A percentile compares a stretch with the other conserved stretches of the same genome.
phyloP scores from a whole-genome alignment of 1,140 invertebrate species.

The Drosophila cardini region DNA sequence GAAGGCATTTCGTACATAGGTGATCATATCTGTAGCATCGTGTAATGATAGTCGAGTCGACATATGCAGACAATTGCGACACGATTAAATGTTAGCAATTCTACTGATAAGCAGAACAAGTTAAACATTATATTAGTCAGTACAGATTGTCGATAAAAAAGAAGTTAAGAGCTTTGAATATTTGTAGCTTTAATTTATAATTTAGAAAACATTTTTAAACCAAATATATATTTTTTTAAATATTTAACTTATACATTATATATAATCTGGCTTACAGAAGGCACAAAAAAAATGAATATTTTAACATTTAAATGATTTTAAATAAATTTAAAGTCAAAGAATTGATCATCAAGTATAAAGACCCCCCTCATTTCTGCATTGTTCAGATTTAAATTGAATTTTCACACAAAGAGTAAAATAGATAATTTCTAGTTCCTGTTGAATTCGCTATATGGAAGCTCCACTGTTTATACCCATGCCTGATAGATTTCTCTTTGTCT shows the following conservation, averaged over 20 bases:
- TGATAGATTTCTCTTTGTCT: not conserved
- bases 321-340: too few species aligned
- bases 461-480: not conserved
- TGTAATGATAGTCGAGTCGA: conserved; percentile 3
- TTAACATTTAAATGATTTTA: too few species aligned
- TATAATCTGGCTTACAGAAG: too few species aligned
- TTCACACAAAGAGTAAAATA: not conserved
- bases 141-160: not conserved
- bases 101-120: conserved; percentile 1
- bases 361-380: too few species aligned
- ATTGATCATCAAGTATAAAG: too few species aligned
- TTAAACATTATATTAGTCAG: not conserved
- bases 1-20: conserved; percentile 7
- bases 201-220: too few species aligned
- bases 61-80: conserved; percentile 20
- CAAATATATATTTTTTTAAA: too few species aligned
- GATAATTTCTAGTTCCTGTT: too few species aligned
- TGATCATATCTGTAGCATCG: conserved; percentile 22
- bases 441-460: not conserved
- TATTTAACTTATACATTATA: too few species aligned
- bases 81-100: not conserved
- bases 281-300: too few species aligned
- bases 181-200: too few species aligned
- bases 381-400: not conserved
- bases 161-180: not conserved